Evolutionary conservation across 2,113 vertebrate genomes (phyloP).

Genomic region (Guaruba guarouba): DNA sequence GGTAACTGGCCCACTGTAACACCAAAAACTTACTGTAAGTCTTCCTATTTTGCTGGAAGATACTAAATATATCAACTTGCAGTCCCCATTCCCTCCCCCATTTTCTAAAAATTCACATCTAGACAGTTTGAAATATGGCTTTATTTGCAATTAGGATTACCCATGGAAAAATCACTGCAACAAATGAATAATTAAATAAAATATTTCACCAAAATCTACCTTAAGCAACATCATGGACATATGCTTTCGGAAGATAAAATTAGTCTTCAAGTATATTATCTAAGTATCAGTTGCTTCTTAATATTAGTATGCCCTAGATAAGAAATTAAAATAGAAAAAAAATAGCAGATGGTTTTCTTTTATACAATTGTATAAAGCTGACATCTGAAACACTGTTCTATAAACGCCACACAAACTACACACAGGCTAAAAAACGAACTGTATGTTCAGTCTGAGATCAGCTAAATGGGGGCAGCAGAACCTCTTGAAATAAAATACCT

Average conservation of each 20-base stretch:
- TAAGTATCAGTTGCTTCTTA: constrained; percentile 7
- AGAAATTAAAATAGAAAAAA: not conserved
- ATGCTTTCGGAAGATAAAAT: not conserved
- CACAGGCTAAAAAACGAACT: not conserved
- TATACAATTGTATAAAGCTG: not conserved
- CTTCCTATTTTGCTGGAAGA: not conserved
- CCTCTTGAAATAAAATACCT: not conserved
- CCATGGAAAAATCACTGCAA: not conserved
- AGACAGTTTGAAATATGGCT: not conserved
- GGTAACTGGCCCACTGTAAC: not conserved
- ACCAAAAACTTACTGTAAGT: not conserved
- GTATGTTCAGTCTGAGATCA: not conserved
- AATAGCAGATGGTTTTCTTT: constrained; percentile 19
- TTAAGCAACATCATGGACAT: not conserved
- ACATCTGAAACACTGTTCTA: not conserved
- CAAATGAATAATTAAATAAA: not conserved
- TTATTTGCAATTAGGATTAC: not conserved
- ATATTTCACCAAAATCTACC: not conserved
- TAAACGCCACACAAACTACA: not conserved
- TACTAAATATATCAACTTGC: not conserved
- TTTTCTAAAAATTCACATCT: not conserved
- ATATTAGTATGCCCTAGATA: not conserved
- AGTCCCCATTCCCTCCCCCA: not conserved
- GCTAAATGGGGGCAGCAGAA: not conserved
- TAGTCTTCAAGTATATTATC: not conserved